Evolutionary conservation across 2,113 vertebrate species (phyloP).

Genomic region (Forbesichthys papilliferus): DNA sequence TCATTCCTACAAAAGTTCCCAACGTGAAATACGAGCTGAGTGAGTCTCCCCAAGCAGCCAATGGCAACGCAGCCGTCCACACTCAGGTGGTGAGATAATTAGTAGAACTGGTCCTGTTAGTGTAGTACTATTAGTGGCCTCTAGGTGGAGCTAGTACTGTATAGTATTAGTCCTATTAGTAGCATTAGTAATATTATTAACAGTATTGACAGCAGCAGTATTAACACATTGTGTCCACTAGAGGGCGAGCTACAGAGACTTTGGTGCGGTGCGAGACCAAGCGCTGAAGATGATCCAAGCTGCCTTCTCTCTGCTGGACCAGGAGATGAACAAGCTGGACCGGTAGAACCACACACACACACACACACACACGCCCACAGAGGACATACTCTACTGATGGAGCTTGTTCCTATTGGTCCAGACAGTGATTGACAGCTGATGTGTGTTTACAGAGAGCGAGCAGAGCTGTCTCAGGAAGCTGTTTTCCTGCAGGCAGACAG

Average conservation of each 20-base stretch:
- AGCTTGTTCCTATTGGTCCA: too few species aligned
- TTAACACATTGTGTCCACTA: slow-evolving; percentile 25
- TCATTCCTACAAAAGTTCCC: slow-evolving; percentile 75
- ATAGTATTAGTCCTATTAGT: not conserved
- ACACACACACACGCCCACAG: too few species aligned
- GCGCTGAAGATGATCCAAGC: slow-evolving; percentile 72
- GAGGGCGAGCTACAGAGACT: slow-evolving; percentile 60
- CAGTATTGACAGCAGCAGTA: not conserved
- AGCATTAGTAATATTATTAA: not conserved
- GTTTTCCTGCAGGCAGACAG: slow-evolving; percentile 67
- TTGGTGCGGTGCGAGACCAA: slow-evolving; percentile 64
- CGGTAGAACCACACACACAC: slow-evolving; percentile 43
- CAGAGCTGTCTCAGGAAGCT: slow-evolving; percentile 51
- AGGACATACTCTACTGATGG: too few species aligned
- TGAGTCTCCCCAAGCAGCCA: slow-evolving; percentile 41
- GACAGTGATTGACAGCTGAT: too few species aligned
- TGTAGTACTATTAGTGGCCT: not conserved
- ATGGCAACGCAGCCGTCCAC: slow-evolving; percentile 13
- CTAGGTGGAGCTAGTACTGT: not conserved
- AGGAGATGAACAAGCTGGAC: slow-evolving; percentile 77
- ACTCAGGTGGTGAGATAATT: slow-evolving; percentile 47
- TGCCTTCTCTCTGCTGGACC: slow-evolving; percentile 73
- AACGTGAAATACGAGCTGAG: slow-evolving; percentile 76
- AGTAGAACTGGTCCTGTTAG: not conserved
- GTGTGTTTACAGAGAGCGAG: slow-evolving; percentile 59